Conservation (phyloP, 1,140 invertebrate species). For the Cryptotermes secundus region DNA sequence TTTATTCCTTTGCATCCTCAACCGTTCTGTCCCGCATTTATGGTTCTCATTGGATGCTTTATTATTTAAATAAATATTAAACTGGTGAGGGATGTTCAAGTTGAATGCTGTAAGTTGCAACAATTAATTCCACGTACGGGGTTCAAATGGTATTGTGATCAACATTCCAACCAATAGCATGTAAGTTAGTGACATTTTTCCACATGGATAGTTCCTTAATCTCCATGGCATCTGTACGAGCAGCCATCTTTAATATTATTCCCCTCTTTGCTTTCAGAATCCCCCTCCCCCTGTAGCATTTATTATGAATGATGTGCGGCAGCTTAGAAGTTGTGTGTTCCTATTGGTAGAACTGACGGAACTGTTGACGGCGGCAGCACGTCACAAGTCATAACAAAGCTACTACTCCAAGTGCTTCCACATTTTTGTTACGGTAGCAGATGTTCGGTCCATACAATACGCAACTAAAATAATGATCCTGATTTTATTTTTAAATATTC, state of each 20-base stretch:
- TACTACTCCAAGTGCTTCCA: neutral
- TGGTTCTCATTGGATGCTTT: too few relatives aligned
- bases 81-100: too few relatives aligned
- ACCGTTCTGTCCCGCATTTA: too few relatives aligned
- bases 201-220: neutral
- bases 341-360: neutral
- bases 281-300: neutral
- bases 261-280: too few relatives aligned
- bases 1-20: too few relatives aligned
- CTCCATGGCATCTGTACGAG: neutral
- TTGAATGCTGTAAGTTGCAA: neutral
- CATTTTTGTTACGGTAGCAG: too few relatives aligned
- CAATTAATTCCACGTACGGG: neutral
- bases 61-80: too few relatives aligned
- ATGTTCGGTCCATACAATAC: too few relatives aligned
- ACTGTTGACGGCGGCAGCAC: neutral
- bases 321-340: neutral
- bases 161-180: slow-evolving; percentile 1
- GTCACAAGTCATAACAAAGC: neutral
- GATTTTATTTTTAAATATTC: too few relatives aligned
- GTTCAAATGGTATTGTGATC: neutral
- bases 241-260: slow-evolving; percentile 7
- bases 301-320: neutral
- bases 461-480: too few relatives aligned
- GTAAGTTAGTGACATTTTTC: slow-evolving; percentile 11